Base-by-base conservation (phyloP, 2,888 invertebrate species). In the Perizoma affinitatum region DNA sequence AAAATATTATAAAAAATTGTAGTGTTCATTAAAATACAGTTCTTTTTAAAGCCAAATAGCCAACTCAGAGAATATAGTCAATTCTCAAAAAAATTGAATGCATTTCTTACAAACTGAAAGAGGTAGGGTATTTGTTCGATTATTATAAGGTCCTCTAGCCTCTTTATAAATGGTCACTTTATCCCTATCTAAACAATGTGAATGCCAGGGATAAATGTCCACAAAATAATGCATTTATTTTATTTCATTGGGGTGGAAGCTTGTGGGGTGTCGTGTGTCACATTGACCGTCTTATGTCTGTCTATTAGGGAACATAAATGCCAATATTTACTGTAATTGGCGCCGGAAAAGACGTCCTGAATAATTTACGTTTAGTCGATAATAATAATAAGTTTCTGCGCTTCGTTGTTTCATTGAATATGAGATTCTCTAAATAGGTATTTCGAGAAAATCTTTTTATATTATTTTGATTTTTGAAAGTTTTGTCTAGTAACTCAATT, bases 171-270 rank as follows among this genome's bases (percentile, higher is more conserved):
- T n/a, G 22, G 45, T 35, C 51, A 66, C 51, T 70, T 69, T 66
- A 65, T 71, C 73, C 77, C 73, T 56, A 72, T 70, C 68, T 71
- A 66, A 72, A 58, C 65, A 68, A 71, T 74, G 61, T 70, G 74
- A 58, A 75, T 74, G 72, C 69, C 58, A 58, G 66, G 63, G 75
- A 78, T 77, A 74, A 76, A 72, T 68, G 76, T 77, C 71, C 69
- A 66, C 71, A 67, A 75, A 70, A 76, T 83, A 81, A 85, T 85
- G 76, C 75, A 86, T 84, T 87, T 88, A 88, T 88, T 86, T 80
- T 84, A 86, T 87, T 82, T 76, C 72, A 73, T 71, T 75, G 76
- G 84, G 87, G 86, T 77, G 76, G 69, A 76, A 73, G 63, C 61
- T 58, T 70, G 71, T 65, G 72, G 85, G 84, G 84, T 82, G 82